phyloP scores from a whole-genome alignment of 2,888 invertebrate genomes.

The Acleris cristana region DNA sequence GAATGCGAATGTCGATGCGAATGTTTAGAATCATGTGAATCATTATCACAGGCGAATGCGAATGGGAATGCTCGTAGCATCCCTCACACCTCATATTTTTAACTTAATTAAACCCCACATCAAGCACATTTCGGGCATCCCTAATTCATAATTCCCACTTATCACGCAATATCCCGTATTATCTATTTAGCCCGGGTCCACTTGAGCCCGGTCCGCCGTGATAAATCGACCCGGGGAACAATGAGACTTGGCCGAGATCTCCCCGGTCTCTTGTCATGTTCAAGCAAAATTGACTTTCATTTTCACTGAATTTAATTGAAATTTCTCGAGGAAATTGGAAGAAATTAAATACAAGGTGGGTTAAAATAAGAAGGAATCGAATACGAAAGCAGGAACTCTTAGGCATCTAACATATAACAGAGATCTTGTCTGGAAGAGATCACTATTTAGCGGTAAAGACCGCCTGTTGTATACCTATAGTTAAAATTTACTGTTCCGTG shows the following conservation, averaged over 20 bases:
- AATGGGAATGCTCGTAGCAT: no score
- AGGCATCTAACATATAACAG: no score
- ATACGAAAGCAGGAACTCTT: no score
- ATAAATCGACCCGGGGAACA: constrained; percentile 1
- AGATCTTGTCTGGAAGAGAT: no score
- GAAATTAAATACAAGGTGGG: no score
- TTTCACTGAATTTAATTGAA: neutral
- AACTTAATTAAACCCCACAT: neutral
- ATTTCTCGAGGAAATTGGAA: neutral
- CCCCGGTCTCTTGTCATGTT: constrained; percentile 1
- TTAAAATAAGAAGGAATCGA: no score
- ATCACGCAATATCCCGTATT: constrained; percentile 1
- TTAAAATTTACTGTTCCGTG: no score
- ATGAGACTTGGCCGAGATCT: neutral
- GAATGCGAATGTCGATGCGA: no score
- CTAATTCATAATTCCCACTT: constrained; percentile 1
- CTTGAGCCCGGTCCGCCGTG: neutral
- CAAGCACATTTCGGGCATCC: neutral
- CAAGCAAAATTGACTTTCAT: constrained; percentile 3
- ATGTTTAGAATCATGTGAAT: no score
- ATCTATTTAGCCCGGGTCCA: neutral
- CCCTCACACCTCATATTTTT: neutral
- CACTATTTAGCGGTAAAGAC: no score
- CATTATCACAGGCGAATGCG: no score
- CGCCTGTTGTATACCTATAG: no score